A percentile compares a stretch with the other conserved stretches of the same genome.
These are phyloP conservation scores for Argyra leucocephala DNA, from an alignment of 2,888 invertebrate genomes.

Conservation along the genomic window DNA sequence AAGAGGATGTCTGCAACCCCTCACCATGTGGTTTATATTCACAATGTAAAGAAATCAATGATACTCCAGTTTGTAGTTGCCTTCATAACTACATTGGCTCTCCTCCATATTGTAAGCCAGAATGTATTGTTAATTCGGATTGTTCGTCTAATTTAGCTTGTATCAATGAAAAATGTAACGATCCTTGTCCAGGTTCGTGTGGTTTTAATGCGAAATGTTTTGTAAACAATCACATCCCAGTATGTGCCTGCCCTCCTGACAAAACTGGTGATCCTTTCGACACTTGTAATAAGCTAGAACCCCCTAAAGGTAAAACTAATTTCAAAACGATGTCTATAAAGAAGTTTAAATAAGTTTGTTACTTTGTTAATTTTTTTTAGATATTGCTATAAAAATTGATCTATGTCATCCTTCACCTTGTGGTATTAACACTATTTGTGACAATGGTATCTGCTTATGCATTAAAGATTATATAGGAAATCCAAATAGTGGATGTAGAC, in stretches of 20 bases:
- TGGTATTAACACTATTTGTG: conserved; percentile 65
- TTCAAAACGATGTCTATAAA: neutral
- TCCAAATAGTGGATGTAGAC: conserved; percentile 66
- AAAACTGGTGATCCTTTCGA: conserved; percentile 55
- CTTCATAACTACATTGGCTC: conserved; percentile 60
- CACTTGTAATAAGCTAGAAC: conserved; percentile 43
- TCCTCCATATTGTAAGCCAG: conserved; percentile 68
- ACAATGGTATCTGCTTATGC: conserved; percentile 64
- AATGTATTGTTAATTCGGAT: conserved; percentile 66
- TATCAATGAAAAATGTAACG: conserved; percentile 60
- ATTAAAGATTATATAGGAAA: conserved; percentile 67
- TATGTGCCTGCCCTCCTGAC: conserved; percentile 54
- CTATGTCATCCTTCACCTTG: conserved; percentile 70
- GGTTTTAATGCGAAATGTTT: conserved; percentile 65
- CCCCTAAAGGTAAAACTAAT: conserved; percentile 24
- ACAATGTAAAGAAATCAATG: conserved; percentile 59
- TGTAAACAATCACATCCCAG: conserved; percentile 65
- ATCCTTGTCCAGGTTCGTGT: conserved; percentile 71
- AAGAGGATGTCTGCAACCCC: conserved; percentile 50
- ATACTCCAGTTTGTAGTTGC: conserved; percentile 63
- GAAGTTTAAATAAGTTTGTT: neutral
- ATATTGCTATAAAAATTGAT: conserved; percentile 38
- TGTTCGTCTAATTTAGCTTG: conserved; percentile 64
- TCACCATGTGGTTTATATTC: conserved; percentile 72
- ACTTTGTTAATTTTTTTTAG: neutral